phyloP scores from a whole-genome alignment of 2,797 vertebrate species.

The Gallinago stenura region DNA sequence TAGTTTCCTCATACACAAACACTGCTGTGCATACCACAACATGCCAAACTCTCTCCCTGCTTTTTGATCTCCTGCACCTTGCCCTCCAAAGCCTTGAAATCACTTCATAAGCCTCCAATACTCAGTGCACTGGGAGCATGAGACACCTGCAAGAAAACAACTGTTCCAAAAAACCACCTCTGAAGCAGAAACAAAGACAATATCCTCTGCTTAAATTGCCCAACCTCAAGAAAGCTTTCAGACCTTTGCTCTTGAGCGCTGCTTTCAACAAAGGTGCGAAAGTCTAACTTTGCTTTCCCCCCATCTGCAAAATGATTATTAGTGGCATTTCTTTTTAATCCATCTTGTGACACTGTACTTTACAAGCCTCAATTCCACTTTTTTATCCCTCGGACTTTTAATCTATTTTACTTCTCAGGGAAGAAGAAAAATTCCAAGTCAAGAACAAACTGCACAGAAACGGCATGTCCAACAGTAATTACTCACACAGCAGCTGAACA shows the following conservation, averaged over 20 bases:
- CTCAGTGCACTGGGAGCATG: neutral
- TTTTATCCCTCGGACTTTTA: neutral
- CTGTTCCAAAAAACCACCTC: neutral
- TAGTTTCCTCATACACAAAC: neutral
- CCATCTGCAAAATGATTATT: neutral
- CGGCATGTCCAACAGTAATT: neutral
- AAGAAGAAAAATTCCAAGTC: neutral
- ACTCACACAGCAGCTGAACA: neutral
- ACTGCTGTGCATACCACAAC: neutral
- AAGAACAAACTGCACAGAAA: neutral
- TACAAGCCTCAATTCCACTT: neutral
- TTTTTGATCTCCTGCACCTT: neutral
- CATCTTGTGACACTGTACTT: neutral
- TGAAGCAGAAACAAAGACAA: neutral
- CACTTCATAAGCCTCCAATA: neutral
- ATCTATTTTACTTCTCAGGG: neutral
- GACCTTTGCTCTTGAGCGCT: fast-evolving
- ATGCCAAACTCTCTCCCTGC: neutral
- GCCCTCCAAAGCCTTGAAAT: neutral
- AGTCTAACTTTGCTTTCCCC: neutral
- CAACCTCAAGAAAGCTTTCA: neutral
- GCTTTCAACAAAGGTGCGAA: neutral
- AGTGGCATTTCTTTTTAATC: neutral
- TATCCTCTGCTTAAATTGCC: neutral
- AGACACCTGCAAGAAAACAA: neutral